Conservation (phyloP, 1,140 invertebrate genomes). For the Seison nebaliae region DNA sequence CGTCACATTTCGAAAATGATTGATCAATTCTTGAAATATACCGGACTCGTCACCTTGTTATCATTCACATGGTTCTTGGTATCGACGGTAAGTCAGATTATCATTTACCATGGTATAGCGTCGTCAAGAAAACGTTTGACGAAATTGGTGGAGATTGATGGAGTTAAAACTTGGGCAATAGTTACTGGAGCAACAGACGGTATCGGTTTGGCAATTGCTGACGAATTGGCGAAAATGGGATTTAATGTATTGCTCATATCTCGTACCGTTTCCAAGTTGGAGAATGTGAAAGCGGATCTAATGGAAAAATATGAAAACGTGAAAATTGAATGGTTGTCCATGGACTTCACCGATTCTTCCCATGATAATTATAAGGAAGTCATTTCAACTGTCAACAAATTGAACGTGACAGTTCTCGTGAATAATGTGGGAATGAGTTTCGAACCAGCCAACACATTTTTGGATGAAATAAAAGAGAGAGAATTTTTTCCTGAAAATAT, state of each 20-base stretch:
- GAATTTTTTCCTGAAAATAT: constrained; percentile 48
- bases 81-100: too few relatives aligned
- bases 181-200: constrained; percentile 69
- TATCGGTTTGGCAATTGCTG: constrained; percentile 60
- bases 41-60: too few relatives aligned
- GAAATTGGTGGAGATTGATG: constrained; percentile 5
- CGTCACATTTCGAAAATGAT: too few relatives aligned
- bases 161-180: constrained; percentile 31
- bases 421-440: constrained; percentile 88
- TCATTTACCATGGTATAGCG: too few relatives aligned
- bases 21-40: too few relatives aligned
- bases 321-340: constrained; percentile 48
- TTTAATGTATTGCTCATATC: constrained; percentile 64
- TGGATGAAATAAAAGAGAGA: too few relatives aligned
- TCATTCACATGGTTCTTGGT: too few relatives aligned
- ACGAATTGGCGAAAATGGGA: constrained; percentile 37
- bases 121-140: too few relatives aligned
- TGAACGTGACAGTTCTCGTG: constrained; percentile 65
- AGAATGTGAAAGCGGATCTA: constrained; percentile 50
- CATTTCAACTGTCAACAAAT: constrained; percentile 35
- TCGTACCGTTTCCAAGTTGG: constrained; percentile 49
- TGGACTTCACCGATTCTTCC: constrained; percentile 41
- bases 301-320: constrained; percentile 41
- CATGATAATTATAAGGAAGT: constrained; percentile 18
- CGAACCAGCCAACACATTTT: too few relatives aligned